A percentile compares a stretch with the other conserved stretches of the same genome.
These are phyloP conservation scores for Aptenodytes patagonicus DNA, from an alignment of 2,113 vertebrate genomes.

Conservation along the genomic window DNA sequence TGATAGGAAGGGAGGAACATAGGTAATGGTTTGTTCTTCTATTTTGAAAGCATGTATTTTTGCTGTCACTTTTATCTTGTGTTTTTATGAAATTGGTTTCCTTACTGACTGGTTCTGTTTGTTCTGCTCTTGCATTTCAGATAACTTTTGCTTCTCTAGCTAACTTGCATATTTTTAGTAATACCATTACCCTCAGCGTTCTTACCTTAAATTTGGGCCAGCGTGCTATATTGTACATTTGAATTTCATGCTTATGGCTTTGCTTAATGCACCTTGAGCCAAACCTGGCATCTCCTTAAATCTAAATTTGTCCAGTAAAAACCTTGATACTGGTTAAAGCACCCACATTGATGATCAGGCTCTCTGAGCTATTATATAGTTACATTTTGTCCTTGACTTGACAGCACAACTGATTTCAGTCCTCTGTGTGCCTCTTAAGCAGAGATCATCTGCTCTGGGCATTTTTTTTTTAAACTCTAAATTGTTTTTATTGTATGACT, in stretches of 20 bases:
- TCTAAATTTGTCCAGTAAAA: neutral
- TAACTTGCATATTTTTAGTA: neutral
- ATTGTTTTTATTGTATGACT: neutral
- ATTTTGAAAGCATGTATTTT: neutral
- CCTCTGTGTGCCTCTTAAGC: neutral
- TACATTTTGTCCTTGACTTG: neutral
- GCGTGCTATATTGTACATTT: neutral
- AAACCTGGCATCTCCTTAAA: neutral
- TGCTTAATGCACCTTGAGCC: neutral
- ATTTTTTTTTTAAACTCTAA: neutral
- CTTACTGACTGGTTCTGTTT: neutral
- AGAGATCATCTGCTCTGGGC: neutral
- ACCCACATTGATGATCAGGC: neutral
- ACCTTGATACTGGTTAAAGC: neutral
- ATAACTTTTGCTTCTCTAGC: constrained; percentile 1
- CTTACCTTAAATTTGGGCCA: neutral
- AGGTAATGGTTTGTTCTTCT: neutral
- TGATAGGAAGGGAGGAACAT: neutral
- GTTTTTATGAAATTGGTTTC: neutral
- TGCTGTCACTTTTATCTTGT: neutral
- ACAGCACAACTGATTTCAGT: neutral
- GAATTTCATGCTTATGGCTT: neutral
- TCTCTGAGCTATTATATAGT: neutral
- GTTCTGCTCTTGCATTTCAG: neutral
- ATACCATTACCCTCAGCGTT: neutral